These are phyloP conservation scores for Gouania willdenowi DNA, from an alignment of 2,797 vertebrate species.

Conservation along the genomic window DNA sequence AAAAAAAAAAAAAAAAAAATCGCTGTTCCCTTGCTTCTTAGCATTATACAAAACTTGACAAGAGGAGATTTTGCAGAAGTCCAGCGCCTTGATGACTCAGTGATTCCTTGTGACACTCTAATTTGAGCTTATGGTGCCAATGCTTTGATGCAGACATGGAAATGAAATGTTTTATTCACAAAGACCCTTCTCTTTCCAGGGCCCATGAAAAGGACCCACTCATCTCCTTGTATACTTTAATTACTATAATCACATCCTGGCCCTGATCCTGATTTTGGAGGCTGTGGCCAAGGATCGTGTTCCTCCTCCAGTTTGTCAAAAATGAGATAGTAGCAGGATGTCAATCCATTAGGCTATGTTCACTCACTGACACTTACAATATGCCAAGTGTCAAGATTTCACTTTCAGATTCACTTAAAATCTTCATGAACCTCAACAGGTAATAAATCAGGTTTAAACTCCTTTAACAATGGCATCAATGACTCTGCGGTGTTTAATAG, in stretches of 20 bases:
- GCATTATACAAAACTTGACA: conserved; percentile 67
- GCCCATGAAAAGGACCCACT: conserved; percentile 49
- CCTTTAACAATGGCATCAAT: too few species aligned
- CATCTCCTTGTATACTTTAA: conserved; percentile 49
- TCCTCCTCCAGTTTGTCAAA: conserved; percentile 37
- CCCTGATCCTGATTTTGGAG: conserved; percentile 39
- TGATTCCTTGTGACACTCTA: conserved; percentile 65
- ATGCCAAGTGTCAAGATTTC: too few species aligned
- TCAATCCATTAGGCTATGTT: conserved; percentile 2
- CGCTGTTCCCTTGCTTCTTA: conserved; percentile 65
- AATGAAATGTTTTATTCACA: conserved; percentile 63
- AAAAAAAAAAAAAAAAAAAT: too few species aligned
- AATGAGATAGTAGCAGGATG: conserved; percentile 23
- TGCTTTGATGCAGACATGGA: conserved; percentile 61
- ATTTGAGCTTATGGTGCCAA: conserved; percentile 59
- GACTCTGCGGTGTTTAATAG: too few species aligned
- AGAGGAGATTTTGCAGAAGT: conserved; percentile 65
- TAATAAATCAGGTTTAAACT: background rate
- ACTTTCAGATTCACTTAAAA: too few species aligned
- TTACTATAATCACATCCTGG: conserved; percentile 43
- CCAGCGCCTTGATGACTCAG: conserved; percentile 43
- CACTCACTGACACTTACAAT: conserved; percentile 4
- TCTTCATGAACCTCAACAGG: too few species aligned
- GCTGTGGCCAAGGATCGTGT: conserved; percentile 7
- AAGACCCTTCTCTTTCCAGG: conserved; percentile 30